Percentiles rank a stretch among this genome's conserved stretches.
Conservation (phyloP, 2,797 vertebrate genomes). For the Uromys caudimaculatus region DNA sequence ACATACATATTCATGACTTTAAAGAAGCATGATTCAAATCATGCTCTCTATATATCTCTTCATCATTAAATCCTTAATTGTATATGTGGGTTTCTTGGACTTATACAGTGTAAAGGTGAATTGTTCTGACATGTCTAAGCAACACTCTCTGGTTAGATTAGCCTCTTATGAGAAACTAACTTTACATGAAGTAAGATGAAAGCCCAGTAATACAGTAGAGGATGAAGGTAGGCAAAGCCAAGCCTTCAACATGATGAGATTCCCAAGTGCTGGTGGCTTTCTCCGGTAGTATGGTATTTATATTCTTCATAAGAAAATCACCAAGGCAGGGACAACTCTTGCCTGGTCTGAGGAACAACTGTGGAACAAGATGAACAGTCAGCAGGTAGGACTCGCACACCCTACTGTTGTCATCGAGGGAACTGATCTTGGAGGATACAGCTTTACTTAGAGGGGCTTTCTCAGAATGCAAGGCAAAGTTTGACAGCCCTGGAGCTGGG, state of each 20-base stretch:
- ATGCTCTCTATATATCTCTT: neutral
- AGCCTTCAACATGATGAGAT: neutral
- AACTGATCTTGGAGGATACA: neutral
- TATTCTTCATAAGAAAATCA: slow-evolving; percentile 45
- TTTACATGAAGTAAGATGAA: neutral
- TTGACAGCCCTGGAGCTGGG: neutral
- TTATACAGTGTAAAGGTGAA: neutral
- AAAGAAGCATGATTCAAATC: slow-evolving; percentile 38
- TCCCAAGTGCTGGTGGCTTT: neutral
- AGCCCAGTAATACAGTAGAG: neutral
- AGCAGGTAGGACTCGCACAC: neutral
- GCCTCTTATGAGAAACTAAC: slow-evolving; percentile 20
- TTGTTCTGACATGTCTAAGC: neutral
- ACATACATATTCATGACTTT: neutral
- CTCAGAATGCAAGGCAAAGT: neutral
- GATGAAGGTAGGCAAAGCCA: neutral
- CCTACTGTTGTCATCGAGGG: neutral
- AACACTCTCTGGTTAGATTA: neutral
- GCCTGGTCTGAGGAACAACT: neutral
- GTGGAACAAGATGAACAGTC: neutral
- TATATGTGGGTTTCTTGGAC: neutral
- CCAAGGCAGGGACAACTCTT: neutral
- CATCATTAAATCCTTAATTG: neutral
- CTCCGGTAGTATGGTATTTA: neutral
- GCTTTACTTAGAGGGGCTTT: neutral